phyloP scores from a whole-genome alignment of 2,113 vertebrate genomes.

The Ranitomeya imitator region DNA sequence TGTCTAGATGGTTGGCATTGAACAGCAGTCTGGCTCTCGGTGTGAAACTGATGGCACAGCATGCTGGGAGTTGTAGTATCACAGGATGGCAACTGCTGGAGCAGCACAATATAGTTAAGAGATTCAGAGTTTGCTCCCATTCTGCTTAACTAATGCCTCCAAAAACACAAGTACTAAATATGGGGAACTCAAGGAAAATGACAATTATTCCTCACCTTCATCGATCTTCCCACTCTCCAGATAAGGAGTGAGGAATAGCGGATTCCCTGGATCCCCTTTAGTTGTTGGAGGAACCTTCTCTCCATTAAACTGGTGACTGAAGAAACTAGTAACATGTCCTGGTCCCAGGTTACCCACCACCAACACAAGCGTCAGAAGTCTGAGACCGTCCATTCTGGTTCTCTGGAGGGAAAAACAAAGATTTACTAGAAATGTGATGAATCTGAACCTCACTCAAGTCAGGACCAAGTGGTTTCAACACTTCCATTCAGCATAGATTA shows the following conservation, averaged over 20 bases:
- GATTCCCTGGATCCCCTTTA: constrained; percentile 70
- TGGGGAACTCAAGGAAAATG: too few species aligned
- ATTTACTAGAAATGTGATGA: not conserved
- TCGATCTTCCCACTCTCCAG: constrained; percentile 74
- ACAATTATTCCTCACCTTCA: constrained; percentile 67
- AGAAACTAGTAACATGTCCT: constrained; percentile 64
- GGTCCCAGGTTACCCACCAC: constrained; percentile 36
- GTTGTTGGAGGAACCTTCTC: constrained; percentile 59
- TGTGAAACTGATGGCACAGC: not conserved
- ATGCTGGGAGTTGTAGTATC: not conserved
- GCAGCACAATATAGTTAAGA: not conserved
- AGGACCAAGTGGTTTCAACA: too few species aligned
- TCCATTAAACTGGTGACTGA: constrained; percentile 68
- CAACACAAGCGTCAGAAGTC: constrained; percentile 42
- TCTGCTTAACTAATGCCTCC: not conserved
- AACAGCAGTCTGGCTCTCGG: too few species aligned
- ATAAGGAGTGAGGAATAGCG: constrained; percentile 83
- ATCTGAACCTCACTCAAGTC: not conserved
- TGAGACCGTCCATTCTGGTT: constrained; percentile 34
- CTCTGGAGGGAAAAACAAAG: constrained; percentile 3
- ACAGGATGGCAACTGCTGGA: not conserved
- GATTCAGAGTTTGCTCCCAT: not conserved
- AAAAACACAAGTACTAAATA: too few species aligned
- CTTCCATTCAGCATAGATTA: too few species aligned
- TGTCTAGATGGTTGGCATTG: too few species aligned